Percentiles rank a stretch among this genome's conserved stretches.
These are phyloP conservation scores for Darevskia mixta DNA, from an alignment of 2,797 vertebrate genomes.

Conservation along the genomic window DNA sequence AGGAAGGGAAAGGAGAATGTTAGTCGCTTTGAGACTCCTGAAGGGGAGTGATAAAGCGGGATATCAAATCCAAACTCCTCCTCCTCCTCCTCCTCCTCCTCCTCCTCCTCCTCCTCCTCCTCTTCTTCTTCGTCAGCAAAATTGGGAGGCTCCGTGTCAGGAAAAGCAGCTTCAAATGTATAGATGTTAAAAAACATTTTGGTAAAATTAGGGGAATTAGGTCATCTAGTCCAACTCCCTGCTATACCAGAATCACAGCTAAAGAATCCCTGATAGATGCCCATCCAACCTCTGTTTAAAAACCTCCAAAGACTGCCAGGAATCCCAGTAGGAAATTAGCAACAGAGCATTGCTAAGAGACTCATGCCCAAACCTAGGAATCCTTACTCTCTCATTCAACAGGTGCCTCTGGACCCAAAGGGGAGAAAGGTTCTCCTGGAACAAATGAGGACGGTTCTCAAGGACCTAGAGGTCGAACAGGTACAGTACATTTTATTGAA, in stretches of 20 bases:
- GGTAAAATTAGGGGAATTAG: neutral
- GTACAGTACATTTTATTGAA: constrained; percentile 42
- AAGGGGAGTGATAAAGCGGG: no score
- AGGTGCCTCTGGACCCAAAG: constrained; percentile 75
- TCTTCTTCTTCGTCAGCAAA: neutral
- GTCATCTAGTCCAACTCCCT: no score
- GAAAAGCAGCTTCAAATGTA: neutral
- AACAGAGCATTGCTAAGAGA: neutral
- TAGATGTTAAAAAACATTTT: neutral
- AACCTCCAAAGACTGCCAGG: neutral
- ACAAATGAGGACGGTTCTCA: constrained; percentile 58
- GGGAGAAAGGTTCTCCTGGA: constrained; percentile 66
- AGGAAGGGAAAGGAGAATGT: no score
- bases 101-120: no score
- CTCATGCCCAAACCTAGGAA: no score
- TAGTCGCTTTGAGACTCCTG: no score
- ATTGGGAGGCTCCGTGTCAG: neutral
- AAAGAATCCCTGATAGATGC: no score
- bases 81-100: no score
- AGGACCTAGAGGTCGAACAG: constrained; percentile 65
- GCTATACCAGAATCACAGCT: no score
- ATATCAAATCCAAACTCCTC: no score
- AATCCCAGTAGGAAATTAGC: neutral
- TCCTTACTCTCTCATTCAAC: neutral
- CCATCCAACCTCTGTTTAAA: no score